These are phyloP conservation scores for Hydrochoerus hydrochaeris DNA, from an alignment of 2,113 vertebrate genomes.

Conservation along the genomic window DNA sequence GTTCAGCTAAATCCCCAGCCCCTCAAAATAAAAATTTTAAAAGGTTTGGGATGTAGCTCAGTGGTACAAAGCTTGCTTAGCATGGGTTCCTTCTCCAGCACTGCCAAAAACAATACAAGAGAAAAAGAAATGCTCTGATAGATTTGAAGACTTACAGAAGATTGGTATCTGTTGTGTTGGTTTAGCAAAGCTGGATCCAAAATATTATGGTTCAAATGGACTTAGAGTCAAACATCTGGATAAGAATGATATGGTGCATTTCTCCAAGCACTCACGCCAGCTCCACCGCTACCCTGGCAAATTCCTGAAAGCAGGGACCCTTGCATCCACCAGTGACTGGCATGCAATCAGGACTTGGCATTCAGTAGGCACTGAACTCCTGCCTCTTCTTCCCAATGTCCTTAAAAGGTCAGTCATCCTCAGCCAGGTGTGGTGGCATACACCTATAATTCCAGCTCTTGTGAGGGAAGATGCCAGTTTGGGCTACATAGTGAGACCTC, in stretches of 20 bases:
- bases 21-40: not conserved
- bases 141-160: not conserved
- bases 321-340: not conserved
- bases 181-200: not conserved
- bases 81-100: not conserved
- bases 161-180: not conserved
- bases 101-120: not conserved
- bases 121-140: not conserved
- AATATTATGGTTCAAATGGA: conserved; percentile 20
- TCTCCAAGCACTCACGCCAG: not conserved
- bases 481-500: not conserved
- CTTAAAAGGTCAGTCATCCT: not conserved
- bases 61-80: not conserved
- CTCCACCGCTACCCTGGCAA: not conserved
- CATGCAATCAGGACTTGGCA: not conserved
- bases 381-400: not conserved
- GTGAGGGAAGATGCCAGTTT: not conserved
- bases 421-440: not conserved
- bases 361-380: not conserved
- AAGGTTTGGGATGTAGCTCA: not conserved
- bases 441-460: not conserved
- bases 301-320: not conserved
- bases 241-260: not conserved
- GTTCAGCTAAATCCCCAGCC: too few relatives aligned
- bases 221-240: not conserved